Evolutionary conservation across 2,888 invertebrate genomes (phyloP), one percentile per base, ranked within the genome.

Genomic region (Euplexia lucipara): DNA sequence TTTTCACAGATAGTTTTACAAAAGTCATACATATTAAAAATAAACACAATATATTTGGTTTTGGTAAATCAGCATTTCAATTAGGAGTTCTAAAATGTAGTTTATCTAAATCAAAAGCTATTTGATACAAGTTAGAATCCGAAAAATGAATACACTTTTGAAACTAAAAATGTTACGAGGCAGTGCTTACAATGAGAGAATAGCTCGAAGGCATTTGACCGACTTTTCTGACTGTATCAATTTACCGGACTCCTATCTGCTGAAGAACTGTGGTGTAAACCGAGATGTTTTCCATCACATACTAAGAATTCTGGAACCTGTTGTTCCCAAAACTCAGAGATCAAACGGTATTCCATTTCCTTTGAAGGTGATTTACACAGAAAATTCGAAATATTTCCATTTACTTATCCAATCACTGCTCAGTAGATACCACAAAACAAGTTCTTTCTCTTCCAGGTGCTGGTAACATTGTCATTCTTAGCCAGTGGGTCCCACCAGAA

Each of bases 311-410:
- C 63, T 91, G 42, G 89, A 90, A 70, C 89, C 90, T 30, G 85
- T 91, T 7, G 88, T 91, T 6, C 90, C 91, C 0, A 88, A 86
- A 68, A 89, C 87, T 22, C 89, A 89, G 57, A 83, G 90, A 52
- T 90, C 90, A 3, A 91, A 89, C 78, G 89, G 91, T 30, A 91
- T 91, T 73, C 91, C 91, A 41, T 90, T 91, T 69, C 88, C 90
- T 64, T 64, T 90, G 35, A 91, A 91, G 87, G 91, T 90, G 74
- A 65, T 47, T 35, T 22, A n/a, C 35, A 54, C 37, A 20, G 30
- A 18, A 4, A 34, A 30, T 7, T 47, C 47, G 12, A 26, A 16
- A 26, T 8, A 4, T 0, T 5, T 10, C 20, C 30, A 12, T n/a
- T 20, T 54, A 10, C 16, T 14, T 37, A 7, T 7, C 10, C 14